phyloP scores from a whole-genome alignment of 1,140 invertebrate species.

The Bombus difficillimus region DNA sequence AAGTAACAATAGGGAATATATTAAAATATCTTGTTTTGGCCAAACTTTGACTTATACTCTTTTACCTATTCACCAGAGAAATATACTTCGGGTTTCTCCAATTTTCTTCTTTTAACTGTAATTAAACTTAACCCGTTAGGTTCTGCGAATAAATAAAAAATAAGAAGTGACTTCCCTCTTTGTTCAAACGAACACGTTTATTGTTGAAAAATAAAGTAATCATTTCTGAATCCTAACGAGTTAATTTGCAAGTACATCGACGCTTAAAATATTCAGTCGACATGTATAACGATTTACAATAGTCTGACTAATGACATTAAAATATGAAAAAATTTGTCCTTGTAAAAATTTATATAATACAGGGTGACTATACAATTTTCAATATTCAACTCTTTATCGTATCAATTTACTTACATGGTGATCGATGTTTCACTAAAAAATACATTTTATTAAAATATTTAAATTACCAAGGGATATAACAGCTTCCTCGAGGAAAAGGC shows the following conservation, averaged over 20 bases:
- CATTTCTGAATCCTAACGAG: constrained; percentile 28
- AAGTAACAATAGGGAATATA: too few species aligned
- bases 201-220: constrained; percentile 18
- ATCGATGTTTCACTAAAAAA: neutral
- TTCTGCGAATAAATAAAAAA: constrained; percentile 40
- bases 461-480: neutral
- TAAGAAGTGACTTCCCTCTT: neutral
- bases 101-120: neutral
- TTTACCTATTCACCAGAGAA: too few species aligned
- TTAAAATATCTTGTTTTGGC: too few species aligned
- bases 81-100: neutral
- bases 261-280: constrained; percentile 26
- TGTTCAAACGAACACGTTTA: neutral
- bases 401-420: neutral
- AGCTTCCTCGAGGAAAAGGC: neutral
- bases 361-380: constrained; percentile 12
- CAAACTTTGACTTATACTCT: too few species aligned
- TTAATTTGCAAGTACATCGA: constrained; percentile 17
- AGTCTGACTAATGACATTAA: constrained; percentile 8
- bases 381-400: neutral
- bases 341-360: constrained; percentile 28
- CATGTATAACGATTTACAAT: constrained; percentile 7
- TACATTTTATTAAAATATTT: neutral
- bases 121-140: constrained; percentile 24
- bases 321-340: neutral